Conservation (phyloP, 2,113 vertebrate species). For the Cacatua alba region DNA sequence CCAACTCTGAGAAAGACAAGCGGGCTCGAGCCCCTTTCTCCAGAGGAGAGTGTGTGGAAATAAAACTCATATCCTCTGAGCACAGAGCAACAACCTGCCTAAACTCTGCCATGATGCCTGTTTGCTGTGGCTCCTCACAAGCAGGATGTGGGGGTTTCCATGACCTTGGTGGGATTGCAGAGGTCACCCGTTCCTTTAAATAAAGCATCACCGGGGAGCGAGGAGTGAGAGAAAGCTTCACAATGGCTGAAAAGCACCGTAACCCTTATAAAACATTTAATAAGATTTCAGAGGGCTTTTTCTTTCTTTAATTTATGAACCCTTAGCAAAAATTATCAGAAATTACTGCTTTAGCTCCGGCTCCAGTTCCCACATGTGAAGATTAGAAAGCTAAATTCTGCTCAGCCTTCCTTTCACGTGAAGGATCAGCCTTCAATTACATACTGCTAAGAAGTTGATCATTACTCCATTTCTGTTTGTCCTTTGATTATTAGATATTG, state of each 20-base stretch:
- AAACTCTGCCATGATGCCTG: not conserved
- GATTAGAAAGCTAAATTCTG: not conserved
- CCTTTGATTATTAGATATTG: not conserved
- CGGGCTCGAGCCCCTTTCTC: not conserved
- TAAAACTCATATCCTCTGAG: not conserved
- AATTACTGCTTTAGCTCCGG: not conserved
- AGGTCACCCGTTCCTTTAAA: not conserved
- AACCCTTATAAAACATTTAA: not conserved
- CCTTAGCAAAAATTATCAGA: not conserved
- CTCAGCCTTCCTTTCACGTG: not conserved
- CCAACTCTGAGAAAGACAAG: not conserved
- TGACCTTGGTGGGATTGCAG: not conserved
- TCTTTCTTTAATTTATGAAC: not conserved
- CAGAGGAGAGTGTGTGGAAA: not conserved
- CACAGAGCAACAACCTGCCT: not conserved
- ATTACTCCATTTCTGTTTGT: not conserved
- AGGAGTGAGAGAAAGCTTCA: not conserved
- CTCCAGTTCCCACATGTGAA: not conserved
- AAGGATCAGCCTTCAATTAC: not conserved
- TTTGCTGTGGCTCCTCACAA: not conserved
- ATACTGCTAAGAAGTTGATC: not conserved
- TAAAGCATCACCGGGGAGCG: not conserved
- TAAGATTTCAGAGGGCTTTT: not conserved
- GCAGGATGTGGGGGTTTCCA: not conserved
- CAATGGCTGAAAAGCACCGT: not conserved